These are phyloP conservation scores for Sericinus montela DNA, from an alignment of 2,888 invertebrate genomes.

Conservation along the genomic window DNA sequence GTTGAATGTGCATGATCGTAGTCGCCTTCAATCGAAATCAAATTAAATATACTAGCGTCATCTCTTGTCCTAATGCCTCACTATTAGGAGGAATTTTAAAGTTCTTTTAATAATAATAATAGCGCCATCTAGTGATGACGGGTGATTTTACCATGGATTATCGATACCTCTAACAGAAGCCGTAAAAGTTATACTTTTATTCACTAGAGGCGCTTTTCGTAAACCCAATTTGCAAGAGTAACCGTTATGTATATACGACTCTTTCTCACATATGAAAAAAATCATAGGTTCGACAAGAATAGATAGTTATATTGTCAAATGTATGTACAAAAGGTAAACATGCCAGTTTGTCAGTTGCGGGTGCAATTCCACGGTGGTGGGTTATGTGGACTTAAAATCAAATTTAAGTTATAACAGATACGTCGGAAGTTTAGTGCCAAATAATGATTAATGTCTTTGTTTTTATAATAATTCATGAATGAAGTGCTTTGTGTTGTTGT, in stretches of 20 bases:
- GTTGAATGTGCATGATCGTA: no score
- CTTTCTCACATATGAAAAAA: constrained; percentile 28
- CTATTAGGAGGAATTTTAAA: no score
- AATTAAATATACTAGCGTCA: no score
- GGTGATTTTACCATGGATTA: neutral
- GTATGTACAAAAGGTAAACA: constrained; percentile 61
- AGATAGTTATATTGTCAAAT: constrained; percentile 33
- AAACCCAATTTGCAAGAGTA: neutral
- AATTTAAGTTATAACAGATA: constrained; percentile 7
- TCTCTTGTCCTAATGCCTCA: no score
- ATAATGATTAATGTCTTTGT: constrained; percentile 13
- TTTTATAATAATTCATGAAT: constrained; percentile 10
- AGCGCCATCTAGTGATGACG: constrained; percentile 6
- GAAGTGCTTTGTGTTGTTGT: constrained; percentile 6
- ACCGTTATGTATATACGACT: constrained; percentile 23
- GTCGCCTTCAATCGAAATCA: no score
- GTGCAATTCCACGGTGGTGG: constrained; percentile 47
- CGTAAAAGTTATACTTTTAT: neutral
- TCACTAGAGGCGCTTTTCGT: neutral
- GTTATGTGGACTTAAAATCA: constrained; percentile 25
- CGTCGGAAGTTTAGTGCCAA: constrained; percentile 6
- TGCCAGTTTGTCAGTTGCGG: constrained; percentile 36
- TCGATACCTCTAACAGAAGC: neutral
- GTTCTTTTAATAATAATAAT: no score
- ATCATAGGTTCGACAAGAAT: constrained; percentile 35